Base-by-base conservation (phyloP, 2,113 vertebrate species). In the Picathartes gymnocephalus region DNA sequence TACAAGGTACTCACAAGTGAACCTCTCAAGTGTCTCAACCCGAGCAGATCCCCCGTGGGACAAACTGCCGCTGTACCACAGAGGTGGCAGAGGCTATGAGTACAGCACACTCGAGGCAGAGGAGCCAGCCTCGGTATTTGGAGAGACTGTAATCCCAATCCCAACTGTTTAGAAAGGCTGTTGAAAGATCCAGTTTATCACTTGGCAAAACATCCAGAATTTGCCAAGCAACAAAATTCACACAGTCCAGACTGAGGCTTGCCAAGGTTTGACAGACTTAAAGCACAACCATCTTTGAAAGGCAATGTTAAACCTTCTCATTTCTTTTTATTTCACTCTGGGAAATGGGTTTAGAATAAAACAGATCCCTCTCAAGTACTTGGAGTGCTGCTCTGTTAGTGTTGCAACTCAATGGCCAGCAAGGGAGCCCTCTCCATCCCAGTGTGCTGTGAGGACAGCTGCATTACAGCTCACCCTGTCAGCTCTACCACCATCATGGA, bases 31-130 rank as follows among this genome's bases (percentile, higher is more conserved):
- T 33, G 37, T 33, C 58, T 86, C 80, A 50, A 25, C 9, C 24
- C 16, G 13, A 66, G 19, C 14, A 70, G 30, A 10, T 57, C 11
- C 21, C 18, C 15, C 24, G 20, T 0, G 0, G 45, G 13, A 57
- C 61, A 23, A 86, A 25, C 54, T 40, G 16, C 11, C 79, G 62
- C 61, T 3, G 5, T 9, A 6, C 24, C 65, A 50, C 0, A 1
- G 21, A 15, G 13, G 25, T 11, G 5, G 19, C 3, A 5, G 35
- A 62, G 14, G 24, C 17, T 27, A 6, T 47, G 35, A 21, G 11
- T n/a, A 48, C 22, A 69, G 13, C 8, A 47, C 1, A 6, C 39
- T 7, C 0, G 0, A 42, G 20, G 6, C 2, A 6, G 65, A 84
- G 47, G 4, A 87, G 6, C 10, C 50, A 74, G 18, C 25, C 44